These are phyloP conservation scores for Pachyramphus minor DNA, from an alignment of 2,113 vertebrate species.

Conservation along the genomic window DNA sequence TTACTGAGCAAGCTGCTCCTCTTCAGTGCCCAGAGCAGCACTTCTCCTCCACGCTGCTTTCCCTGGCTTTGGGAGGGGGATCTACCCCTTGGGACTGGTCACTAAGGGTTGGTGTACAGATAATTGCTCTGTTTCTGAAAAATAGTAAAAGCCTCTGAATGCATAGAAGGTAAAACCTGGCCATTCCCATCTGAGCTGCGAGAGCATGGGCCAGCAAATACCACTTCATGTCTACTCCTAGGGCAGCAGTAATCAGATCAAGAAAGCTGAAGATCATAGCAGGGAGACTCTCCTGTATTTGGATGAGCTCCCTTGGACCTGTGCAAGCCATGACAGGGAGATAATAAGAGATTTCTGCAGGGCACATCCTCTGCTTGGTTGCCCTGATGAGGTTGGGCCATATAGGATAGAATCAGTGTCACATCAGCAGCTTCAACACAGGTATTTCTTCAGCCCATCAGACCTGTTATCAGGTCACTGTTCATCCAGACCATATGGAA, in stretches of 20 bases:
- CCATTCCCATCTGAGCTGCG: background rate
- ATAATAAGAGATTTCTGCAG: background rate
- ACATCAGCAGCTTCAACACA: background rate
- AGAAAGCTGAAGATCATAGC: background rate
- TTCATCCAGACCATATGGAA: background rate
- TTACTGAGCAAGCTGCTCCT: background rate
- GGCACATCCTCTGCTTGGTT: background rate
- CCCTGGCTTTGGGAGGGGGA: background rate
- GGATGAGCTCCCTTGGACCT: background rate
- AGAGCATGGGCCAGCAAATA: background rate
- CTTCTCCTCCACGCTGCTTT: background rate
- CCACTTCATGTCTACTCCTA: background rate
- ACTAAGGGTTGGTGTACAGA: background rate
- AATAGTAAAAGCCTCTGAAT: fast-evolving
- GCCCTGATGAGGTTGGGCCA: fast-evolving
- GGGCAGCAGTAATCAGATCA: background rate
- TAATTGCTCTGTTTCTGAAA: background rate
- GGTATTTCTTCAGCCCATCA: background rate
- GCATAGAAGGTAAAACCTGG: background rate
- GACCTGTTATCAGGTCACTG: background rate
- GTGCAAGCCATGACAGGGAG: background rate
- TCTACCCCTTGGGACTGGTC: background rate
- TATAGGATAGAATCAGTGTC: background rate
- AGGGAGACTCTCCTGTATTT: background rate
- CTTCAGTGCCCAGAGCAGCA: background rate